These are phyloP conservation scores for Spondyliosoma cantharus DNA, from an alignment of 2,797 vertebrate genomes.

Conservation along the genomic window DNA sequence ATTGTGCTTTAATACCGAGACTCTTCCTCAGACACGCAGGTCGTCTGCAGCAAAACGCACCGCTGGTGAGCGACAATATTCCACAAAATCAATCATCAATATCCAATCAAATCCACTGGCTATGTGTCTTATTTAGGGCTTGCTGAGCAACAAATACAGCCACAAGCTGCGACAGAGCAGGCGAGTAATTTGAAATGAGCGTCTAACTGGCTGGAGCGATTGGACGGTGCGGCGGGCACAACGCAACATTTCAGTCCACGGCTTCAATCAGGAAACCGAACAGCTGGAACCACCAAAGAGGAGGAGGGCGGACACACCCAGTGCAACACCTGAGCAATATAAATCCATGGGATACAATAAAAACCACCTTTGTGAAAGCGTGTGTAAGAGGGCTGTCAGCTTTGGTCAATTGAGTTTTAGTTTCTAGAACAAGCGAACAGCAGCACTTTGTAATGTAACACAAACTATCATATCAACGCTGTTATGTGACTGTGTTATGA, in stretches of 20 bases:
- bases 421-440: background rate
- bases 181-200: slow-evolving; percentile 44
- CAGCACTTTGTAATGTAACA: background rate
- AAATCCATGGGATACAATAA: slow-evolving; percentile 52
- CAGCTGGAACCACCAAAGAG: slow-evolving; percentile 22
- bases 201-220: slow-evolving; percentile 34
- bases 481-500: background rate
- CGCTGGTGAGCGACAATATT: slow-evolving; percentile 27
- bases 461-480: background rate
- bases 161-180: slow-evolving; percentile 42
- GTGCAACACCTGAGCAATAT: slow-evolving; percentile 35
- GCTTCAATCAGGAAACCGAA: slow-evolving; percentile 40
- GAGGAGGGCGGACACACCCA: slow-evolving; percentile 21
- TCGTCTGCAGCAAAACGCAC: slow-evolving; percentile 26
- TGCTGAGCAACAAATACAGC: slow-evolving; percentile 60
- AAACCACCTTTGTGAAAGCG: slow-evolving; percentile 21
- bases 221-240: slow-evolving; percentile 22
- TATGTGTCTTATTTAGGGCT: slow-evolving; percentile 52
- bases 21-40: background rate
- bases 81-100: slow-evolving; percentile 50
- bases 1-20: slow-evolving; percentile 33
- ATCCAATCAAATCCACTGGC: slow-evolving; percentile 52
- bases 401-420: background rate
- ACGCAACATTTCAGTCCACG: slow-evolving; percentile 33
- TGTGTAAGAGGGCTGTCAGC: slow-evolving; percentile 25